Evolutionary conservation across 30 jellyfish, hydroid and myxozoan genomes (phyloP), one percentile per base, ranked within the genome.

Genomic region (Rhopilema esculentum): DNA sequence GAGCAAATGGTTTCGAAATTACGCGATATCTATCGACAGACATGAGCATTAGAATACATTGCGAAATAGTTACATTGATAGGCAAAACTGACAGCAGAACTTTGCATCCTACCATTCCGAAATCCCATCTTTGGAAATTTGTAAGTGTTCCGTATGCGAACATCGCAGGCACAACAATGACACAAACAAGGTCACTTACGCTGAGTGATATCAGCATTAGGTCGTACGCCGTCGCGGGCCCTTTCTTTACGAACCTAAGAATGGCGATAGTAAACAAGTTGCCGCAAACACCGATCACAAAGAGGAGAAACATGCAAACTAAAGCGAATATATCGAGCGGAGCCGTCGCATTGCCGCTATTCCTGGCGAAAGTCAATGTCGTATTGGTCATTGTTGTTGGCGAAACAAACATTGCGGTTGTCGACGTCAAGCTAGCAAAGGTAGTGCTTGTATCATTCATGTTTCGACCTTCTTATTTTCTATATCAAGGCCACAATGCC

Each of bases 61-160:
- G 97, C 22, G 97, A 91, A 26, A 91, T 52, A 0, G 96, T 84
- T 21, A 84, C 86, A 66, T 70, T 91, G 22, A 91, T 78, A 1
- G 89, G 90, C 48, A 91, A 64, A 24, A 85, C 78, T 23, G 97
- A 76, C 50, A 94, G 88, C 15, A 91, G 73, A 16, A 91, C 53
- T 50, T 85, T 85, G 66, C 97, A 91, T 8, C 97, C 97, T 67
- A 85, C 29, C 52, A 49, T 53, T 29, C 97, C 97, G 61, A 91
- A 85, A 25, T 31, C 87, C 97, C 97, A 91, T 20, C 88, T 82
- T 52, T 73, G 85, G 89, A 72, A 91, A 27, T 66, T 67, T 16
- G 96, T 91, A 4, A 81, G 50, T 12, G 97, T 91, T n/a, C 82
- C 88, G 57, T 91, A 91, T 16, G 82, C 75, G 31, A 91, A 91